Base-by-base conservation (phyloP, 2,888 invertebrate species). In the Phortica okadai region DNA sequence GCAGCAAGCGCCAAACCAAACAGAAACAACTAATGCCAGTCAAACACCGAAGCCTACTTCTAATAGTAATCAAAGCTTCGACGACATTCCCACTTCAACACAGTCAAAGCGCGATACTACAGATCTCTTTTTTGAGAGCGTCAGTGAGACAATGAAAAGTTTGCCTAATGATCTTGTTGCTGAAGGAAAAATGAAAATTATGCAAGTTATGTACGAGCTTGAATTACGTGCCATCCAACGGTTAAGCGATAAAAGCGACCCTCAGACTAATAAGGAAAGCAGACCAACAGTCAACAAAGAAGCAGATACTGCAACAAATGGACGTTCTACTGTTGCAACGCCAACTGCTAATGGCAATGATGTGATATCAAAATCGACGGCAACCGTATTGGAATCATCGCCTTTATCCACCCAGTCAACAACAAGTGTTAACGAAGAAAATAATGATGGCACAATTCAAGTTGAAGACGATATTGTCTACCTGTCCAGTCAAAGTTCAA, bases 121-220 rank as follows among this genome's bases (percentile, higher is more conserved):
- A 3, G 90, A 90, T 76, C 80, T 90, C 8, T 90, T 90, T 78
- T 86, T 90, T 3, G 88, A 89, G 14, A 90, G 90, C 78, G 82
- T 90, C 21, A 78, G 85, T 14, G 88, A 88, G 62, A 90, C 88
- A 0, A 84, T 90, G 78, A 90, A 90, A 45, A 76, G 74, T 0
- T 79, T 90, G 74, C 90, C 90, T 0, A 44, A 78, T 0, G 89
- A 90, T 75, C 78, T 90, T 42, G 89, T 85, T 1, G 87, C 90
- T 16, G 90, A 90, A 72, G 89, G 88, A 1, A 88, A 89, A 74
- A 77, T 88, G 2, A 88, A 87, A 33, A 85, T 90, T 1, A 90
- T 90, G 90, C 88, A 89, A 78, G 79, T 88, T 1, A 87, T 90
- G 0, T 88, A 85, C 59, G 84, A 87, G 42, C 73, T 90, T n/a